Base-by-base conservation (phyloP, 2,113 vertebrate genomes). In the Machaerirhynchus nigripectus region DNA sequence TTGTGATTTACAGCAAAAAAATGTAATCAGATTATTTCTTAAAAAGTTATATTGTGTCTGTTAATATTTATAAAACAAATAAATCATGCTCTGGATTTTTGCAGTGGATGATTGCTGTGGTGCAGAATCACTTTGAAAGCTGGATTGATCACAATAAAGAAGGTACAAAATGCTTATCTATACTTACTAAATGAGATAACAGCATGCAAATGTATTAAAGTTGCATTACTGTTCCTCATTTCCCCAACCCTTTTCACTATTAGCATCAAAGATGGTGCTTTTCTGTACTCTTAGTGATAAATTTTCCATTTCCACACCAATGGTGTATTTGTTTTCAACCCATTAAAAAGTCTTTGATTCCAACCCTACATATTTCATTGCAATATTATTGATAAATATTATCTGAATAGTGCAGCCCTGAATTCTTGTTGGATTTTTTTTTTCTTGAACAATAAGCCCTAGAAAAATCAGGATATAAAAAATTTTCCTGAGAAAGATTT, bases 41-140 rank as follows among this genome's bases (percentile, higher is more conserved):
- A 31, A 91, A 88, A 95, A 90, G 33, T 86, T 94, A 84, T 79
- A 84, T 57, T 79, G 3, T 83, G 37, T 78, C 64, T 0, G 3
- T 88, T 92, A 93, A 65, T 93, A 90, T 88, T 97, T 95, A 89
- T 87, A 89, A 60, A 94, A 92, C 28, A 90, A 89, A 92, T 56
- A 91, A 91, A 84, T 47, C 40, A 63, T 49, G 31, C 24, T 79
- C 40, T 9, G 13, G 42, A 79, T 60, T 82, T 90, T 94, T 92
- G 35, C 7, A 4, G 13, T 71, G 50, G 8, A 40, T 10, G 30
- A 56, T 69, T 40, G 5, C 40, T 37, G 23, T 26, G 11, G 27
- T 75, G 44, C 44, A 91, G 55, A 91, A 80, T 70, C 61, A n/a
- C 75, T 71, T 19, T 77, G 87, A 75, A 75, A 92, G 21, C 59